Evolutionary conservation across 2,113 vertebrate species (phyloP).

Genomic region (Mus pahari): DNA sequence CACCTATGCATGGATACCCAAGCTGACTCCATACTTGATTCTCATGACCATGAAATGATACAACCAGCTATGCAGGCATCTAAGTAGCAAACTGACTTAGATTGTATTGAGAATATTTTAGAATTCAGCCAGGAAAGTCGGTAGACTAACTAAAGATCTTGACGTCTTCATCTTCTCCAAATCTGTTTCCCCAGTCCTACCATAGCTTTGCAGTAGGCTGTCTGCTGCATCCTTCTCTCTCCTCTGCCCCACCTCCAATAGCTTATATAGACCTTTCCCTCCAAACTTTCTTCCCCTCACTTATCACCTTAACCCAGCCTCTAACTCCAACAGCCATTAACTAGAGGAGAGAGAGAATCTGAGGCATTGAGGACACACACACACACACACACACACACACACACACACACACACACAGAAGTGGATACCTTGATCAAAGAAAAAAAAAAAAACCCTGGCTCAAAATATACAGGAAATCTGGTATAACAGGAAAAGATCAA

Average conservation of each 20-base stretch:
- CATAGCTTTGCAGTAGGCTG: background rate
- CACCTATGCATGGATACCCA: background rate
- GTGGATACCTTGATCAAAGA: no score
- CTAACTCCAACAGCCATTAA: background rate
- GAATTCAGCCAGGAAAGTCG: background rate
- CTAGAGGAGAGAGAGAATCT: background rate
- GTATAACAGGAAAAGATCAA: background rate
- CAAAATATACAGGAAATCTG: background rate
- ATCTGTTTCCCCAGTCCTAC: no score
- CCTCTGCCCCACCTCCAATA: background rate
- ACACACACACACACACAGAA: background rate
- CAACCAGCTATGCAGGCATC: background rate
- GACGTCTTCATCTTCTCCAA: background rate
- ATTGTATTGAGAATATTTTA: background rate
- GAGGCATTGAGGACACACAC: background rate
- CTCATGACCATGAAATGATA: no score
- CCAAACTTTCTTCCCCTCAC: background rate
- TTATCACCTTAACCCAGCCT: background rate
- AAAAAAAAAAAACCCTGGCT: no score
- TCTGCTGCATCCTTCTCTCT: background rate
- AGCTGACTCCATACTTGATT: background rate
- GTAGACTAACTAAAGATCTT: background rate
- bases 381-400: no score
- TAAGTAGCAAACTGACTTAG: background rate
- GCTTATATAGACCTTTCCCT: background rate